Evolutionary conservation across 2,113 vertebrate genomes (phyloP), one percentile per base, ranked within the genome.

Genomic region (Seriola quinqueradiata): DNA sequence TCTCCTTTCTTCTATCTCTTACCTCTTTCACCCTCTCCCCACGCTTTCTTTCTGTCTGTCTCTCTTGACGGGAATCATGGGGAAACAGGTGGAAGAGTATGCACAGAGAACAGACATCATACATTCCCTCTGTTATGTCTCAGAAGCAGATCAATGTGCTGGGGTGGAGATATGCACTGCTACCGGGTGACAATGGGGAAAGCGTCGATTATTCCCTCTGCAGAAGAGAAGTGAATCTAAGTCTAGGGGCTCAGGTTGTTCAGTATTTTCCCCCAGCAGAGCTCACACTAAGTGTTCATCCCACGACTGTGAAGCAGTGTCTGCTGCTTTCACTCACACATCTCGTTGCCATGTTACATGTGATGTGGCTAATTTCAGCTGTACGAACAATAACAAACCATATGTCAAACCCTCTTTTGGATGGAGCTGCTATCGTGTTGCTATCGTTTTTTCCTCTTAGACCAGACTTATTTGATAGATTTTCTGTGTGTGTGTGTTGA

Each of bases 21-120:
- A 64, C 81, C 79, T 85, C 76, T 42, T 77, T 72, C 81, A 79
- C 76, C 78, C 72, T 60, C 48, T 77, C 73, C 70, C 68, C 81
- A 42, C 74, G 42, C 76, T 74, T 79, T 71, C 68, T 52, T 1
- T 75, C 71, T 28, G 72, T 79, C 75, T 83, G 76, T 77, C 87
- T 87, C 69, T 80, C 81, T 75, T 77, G 78, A 89, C 65, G 58
- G 88, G 74, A 70, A 70, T 82, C 34, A 19, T 23, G 54, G 74
- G 69, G 85, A 75, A 90, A 88, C 92, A 91, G 92, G 89, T 93
- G 85, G 90, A 89, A 54, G 85, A 75, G 79, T 59, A 46, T 79
- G 87, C 68, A 40, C 71, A 32, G 79, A 48, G 74, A 86, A 44
- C 85, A 79, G 42, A 86, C 87, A 86, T 90, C 70, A 80, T 46